These are phyloP conservation scores for Polyploca ridens DNA, from an alignment of 2,888 invertebrate genomes.

Conservation along the genomic window DNA sequence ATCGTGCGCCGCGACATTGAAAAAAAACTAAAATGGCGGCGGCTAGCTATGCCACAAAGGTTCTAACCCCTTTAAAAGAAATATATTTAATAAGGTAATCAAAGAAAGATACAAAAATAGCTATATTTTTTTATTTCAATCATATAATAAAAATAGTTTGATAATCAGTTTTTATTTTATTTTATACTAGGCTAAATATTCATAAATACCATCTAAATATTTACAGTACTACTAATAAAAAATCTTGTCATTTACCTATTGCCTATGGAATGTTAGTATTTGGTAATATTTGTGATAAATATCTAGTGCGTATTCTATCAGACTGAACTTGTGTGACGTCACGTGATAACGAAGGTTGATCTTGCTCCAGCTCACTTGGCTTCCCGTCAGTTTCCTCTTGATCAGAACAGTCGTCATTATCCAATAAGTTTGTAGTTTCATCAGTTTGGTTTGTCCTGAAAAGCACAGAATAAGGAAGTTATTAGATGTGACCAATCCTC, in stretches of 20 bases:
- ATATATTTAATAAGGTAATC: not conserved
- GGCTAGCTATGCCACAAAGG: no score
- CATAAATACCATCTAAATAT: conserved; percentile 17
- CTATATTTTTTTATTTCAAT: not conserved
- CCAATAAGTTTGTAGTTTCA: conserved; percentile 71
- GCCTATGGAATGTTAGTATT: conserved; percentile 66
- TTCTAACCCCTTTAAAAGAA: no score
- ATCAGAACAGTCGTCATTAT: conserved; percentile 65
- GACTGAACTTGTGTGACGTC: conserved; percentile 65
- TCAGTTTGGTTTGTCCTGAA: conserved; percentile 41
- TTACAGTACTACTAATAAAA: conserved; percentile 32
- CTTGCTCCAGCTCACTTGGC: conserved; percentile 38
- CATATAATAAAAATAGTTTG: conserved; percentile 2
- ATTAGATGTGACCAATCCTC: no score
- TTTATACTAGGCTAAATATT: not conserved
- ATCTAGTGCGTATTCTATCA: conserved; percentile 77
- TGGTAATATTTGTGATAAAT: conserved; percentile 77
- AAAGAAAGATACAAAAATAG: not conserved
- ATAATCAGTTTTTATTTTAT: not conserved
- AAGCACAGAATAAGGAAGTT: not conserved
- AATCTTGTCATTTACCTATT: conserved; percentile 41
- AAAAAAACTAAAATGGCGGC: no score
- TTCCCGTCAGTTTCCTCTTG: conserved; percentile 65
- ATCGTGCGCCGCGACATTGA: no score
- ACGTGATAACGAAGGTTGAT: conserved; percentile 40